phyloP scores from a whole-genome alignment of 1,140 invertebrate genomes.

The Drosophila pachea region DNA sequence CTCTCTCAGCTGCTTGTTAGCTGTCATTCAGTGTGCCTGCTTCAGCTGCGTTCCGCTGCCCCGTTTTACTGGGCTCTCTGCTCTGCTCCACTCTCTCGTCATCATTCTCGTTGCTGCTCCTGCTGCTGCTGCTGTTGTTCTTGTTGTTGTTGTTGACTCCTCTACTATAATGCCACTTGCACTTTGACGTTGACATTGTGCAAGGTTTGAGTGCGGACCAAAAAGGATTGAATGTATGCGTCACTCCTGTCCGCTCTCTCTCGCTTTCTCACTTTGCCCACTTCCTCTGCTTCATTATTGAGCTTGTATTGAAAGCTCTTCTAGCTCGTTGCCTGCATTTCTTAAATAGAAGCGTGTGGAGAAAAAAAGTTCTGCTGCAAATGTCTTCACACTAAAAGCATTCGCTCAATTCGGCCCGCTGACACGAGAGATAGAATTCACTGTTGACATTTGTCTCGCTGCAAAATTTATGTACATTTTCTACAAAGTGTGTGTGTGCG shows the following conservation, averaged over 20 bases:
- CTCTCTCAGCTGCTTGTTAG: slow-evolving; percentile 20
- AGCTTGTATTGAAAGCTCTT: slow-evolving; percentile 50
- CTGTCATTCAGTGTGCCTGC: slow-evolving; percentile 51
- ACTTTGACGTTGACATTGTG: slow-evolving; percentile 73
- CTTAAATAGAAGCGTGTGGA: slow-evolving; percentile 68
- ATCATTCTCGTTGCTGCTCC: slow-evolving; percentile 30
- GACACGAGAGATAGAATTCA: neutral
- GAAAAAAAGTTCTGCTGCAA: slow-evolving; percentile 38
- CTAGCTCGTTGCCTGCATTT: slow-evolving; percentile 34
- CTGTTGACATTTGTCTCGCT: slow-evolving; percentile 24
- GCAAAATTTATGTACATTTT: slow-evolving; percentile 26
- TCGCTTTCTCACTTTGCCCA: neutral
- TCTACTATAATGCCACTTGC: slow-evolving; percentile 72
- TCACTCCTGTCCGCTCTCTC: neutral
- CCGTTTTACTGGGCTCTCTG: neutral
- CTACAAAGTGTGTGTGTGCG: slow-evolving; percentile 6
- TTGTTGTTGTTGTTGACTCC: slow-evolving; percentile 51
- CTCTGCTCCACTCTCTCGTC: slow-evolving; percentile 8
- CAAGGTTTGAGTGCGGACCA: slow-evolving; percentile 18
- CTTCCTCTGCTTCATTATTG: slow-evolving; percentile 18
- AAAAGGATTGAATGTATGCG: slow-evolving; percentile 8
- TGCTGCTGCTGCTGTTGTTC: slow-evolving; percentile 1
- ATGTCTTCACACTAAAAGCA: slow-evolving; percentile 70
- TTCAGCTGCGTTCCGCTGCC: slow-evolving; percentile 29
- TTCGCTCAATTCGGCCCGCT: slow-evolving; percentile 17